Evolutionary conservation across 2,113 vertebrate species (phyloP).

Genomic region (Atrichornis clamosus): DNA sequence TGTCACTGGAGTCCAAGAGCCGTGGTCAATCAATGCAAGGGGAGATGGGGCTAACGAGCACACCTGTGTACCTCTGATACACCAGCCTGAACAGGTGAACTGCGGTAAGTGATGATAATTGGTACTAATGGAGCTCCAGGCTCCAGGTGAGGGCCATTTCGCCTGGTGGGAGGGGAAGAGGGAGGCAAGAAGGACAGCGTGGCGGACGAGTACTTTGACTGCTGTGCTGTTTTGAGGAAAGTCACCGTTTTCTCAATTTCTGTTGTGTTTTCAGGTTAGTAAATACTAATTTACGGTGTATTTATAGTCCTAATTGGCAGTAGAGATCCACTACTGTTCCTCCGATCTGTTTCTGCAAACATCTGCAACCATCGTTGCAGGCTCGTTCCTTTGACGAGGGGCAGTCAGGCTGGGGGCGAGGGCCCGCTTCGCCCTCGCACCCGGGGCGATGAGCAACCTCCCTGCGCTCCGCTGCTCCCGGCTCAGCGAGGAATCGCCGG

Average conservation of each 20-base stretch:
- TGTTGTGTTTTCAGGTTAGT: not conserved
- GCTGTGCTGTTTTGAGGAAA: not conserved
- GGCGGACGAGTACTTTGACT: not conserved
- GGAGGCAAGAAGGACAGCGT: not conserved
- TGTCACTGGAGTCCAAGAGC: not conserved
- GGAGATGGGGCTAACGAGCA: not conserved
- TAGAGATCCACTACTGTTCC: not conserved
- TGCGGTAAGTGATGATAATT: not conserved
- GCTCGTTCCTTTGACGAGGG: not conserved
- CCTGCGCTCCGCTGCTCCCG: not conserved
- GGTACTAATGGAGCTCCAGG: not conserved
- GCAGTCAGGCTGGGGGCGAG: not conserved
- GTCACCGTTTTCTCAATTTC: not conserved
- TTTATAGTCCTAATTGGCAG: not conserved
- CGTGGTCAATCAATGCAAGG: not conserved
- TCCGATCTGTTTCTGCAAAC: not conserved
- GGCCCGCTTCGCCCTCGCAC: rapidly evolving
- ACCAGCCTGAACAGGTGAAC: not conserved
- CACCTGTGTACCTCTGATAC: not conserved
- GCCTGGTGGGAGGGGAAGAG: not conserved
- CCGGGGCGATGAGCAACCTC: rapidly evolving
- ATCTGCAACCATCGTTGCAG: rapidly evolving
- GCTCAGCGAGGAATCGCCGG: not conserved
- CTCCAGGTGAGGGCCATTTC: not conserved
- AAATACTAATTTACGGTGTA: not conserved